Conservation (phyloP, 2,113 vertebrate genomes). For the Sebastes fasciatus region DNA sequence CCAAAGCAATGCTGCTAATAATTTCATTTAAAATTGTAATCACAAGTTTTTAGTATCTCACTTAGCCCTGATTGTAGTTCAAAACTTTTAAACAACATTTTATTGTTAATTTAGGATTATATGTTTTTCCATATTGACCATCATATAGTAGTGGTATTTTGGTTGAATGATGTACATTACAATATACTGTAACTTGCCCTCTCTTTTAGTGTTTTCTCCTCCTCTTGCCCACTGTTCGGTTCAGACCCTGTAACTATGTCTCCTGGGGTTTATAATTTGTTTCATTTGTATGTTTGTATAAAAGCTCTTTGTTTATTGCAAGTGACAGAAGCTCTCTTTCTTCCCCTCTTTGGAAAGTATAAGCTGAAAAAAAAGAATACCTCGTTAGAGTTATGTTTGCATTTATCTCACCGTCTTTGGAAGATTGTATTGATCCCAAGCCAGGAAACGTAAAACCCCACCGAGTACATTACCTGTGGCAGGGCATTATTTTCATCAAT, state of each 20-base stretch:
- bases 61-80: neutral
- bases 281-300: conserved; percentile 15
- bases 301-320: conserved; percentile 7
- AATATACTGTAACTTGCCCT: neutral
- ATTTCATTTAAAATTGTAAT: neutral
- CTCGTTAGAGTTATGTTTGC: conserved; percentile 26
- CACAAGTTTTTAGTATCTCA: neutral
- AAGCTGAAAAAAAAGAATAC: neutral
- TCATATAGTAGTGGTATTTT: neutral
- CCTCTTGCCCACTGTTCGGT: neutral
- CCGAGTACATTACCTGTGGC: conserved; percentile 24
- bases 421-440: conserved; percentile 18
- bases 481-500: conserved; percentile 18
- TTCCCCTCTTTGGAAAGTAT: conserved; percentile 6
- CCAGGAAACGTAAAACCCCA: conserved; percentile 38
- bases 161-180: neutral
- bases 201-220: neutral
- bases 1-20: neutral
- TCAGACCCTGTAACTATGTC: neutral
- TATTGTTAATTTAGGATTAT: neutral
- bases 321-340: neutral
- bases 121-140: neutral
- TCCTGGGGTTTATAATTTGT: neutral
- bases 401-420: conserved; percentile 42
- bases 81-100: neutral